These are phyloP conservation scores for Sebastes vulpes DNA, from an alignment of 2,797 vertebrate species.

Conservation along the genomic window DNA sequence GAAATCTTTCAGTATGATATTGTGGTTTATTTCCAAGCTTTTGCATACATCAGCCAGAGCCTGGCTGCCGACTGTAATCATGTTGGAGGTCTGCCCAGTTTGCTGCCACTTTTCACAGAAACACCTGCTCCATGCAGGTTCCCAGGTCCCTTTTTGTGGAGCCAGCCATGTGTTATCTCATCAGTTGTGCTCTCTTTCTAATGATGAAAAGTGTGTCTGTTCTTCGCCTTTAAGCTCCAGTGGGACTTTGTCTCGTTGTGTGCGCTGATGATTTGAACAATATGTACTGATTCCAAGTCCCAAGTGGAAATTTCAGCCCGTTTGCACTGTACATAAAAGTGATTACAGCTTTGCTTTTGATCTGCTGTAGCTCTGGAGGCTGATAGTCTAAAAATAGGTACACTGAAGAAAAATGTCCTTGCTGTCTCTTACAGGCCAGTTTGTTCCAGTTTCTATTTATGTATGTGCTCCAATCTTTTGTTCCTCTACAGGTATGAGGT, in stretches of 20 bases:
- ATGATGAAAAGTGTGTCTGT: slow-evolving; percentile 27
- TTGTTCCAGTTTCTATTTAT: slow-evolving; percentile 64
- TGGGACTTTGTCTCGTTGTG: not conserved
- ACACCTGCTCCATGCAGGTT: slow-evolving; percentile 60
- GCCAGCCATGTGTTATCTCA: slow-evolving; percentile 23
- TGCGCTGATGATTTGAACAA: slow-evolving; percentile 23
- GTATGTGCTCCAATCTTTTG: slow-evolving; percentile 25
- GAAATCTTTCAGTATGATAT: not conserved
- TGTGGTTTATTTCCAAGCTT: not conserved
- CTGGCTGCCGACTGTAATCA: slow-evolving; percentile 36
- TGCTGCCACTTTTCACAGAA: slow-evolving; percentile 20
- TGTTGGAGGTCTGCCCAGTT: slow-evolving; percentile 30
- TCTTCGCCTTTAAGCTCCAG: not conserved
- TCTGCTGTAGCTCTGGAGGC: slow-evolving; percentile 25
- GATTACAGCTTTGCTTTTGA: slow-evolving; percentile 44
- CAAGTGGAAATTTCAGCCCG: slow-evolving; percentile 19
- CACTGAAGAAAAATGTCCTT: not conserved
- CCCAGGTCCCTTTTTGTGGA: slow-evolving; percentile 13
- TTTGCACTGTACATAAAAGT: slow-evolving; percentile 46
- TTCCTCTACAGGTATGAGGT: slow-evolving; percentile 65
- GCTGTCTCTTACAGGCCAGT: slow-evolving; percentile 32
- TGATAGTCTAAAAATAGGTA: slow-evolving; percentile 67
- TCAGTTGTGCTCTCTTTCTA: slow-evolving; percentile 20
- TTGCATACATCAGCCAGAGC: not conserved
- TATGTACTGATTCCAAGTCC: slow-evolving; percentile 23